These are phyloP conservation scores for Uloborus diversus DNA, from an alignment of 1,140 invertebrate species.

Conservation along the genomic window DNA sequence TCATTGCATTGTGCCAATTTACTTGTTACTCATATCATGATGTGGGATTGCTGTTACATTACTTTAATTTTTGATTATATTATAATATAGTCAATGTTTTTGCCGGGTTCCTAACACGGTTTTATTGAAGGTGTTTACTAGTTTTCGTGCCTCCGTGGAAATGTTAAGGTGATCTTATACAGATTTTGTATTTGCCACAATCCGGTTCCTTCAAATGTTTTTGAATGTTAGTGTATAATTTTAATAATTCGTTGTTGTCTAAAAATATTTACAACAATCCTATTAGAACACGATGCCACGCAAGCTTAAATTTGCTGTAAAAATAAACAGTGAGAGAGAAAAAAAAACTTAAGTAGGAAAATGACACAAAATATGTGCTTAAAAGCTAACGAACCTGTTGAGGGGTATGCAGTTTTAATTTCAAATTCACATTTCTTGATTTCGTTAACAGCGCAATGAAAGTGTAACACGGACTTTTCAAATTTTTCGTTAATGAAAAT, in stretches of 20 bases:
- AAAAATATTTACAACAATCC: slow-evolving; percentile 25
- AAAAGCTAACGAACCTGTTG: too few species aligned
- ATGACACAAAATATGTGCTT: too few species aligned
- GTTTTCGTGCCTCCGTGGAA: slow-evolving; percentile 16
- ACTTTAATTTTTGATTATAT: slow-evolving; percentile 22
- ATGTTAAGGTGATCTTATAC: slow-evolving; percentile 7
- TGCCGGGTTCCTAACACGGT: slow-evolving; percentile 41
- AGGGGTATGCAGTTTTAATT: too few species aligned
- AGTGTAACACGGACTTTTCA: too few species aligned
- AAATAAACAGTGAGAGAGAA: too few species aligned
- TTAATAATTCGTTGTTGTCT: slow-evolving; percentile 40
- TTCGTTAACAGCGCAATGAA: too few species aligned
- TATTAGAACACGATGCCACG: too few species aligned
- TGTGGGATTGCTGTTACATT: slow-evolving; percentile 25
- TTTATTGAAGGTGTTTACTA: slow-evolving; percentile 12
- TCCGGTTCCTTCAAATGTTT: slow-evolving; percentile 49
- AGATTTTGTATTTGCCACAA: slow-evolving; percentile 4
- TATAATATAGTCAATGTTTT: slow-evolving; percentile 21
- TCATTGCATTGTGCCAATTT: slow-evolving; percentile 48
- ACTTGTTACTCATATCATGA: slow-evolving; percentile 19
- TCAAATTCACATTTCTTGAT: too few species aligned
- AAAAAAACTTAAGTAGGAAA: too few species aligned
- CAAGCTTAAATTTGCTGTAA: too few species aligned
- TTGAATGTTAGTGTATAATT: slow-evolving; percentile 2
- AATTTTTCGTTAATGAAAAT: too few species aligned